Base-by-base conservation (phyloP, 2,113 vertebrate species). In the Romanogobio albipinnatus region DNA sequence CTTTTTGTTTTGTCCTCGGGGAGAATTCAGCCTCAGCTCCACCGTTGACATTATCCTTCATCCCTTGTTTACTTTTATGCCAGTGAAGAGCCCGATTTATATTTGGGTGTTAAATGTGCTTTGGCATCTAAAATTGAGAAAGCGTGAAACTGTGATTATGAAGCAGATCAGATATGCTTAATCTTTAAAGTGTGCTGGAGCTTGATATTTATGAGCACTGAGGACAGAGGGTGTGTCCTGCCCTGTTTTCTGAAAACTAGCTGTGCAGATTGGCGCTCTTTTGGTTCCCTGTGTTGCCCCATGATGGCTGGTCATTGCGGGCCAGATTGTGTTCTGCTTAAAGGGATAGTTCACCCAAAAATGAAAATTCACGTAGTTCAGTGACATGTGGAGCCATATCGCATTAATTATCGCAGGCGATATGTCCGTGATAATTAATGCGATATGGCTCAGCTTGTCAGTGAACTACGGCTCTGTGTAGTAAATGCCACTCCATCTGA, bases 231-330 rank as follows among this genome's bases (percentile, higher is more conserved):
- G 36, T 24, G 10, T 39, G 76, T 59, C 76, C 17, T 78, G 26
- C 33, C 76, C 51, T 61, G 22, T 78, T 78, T 61, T 61, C 11
- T 26, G 33, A 78, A 59, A 56, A 2, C 56, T 17, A 14, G 53
- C 76, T 45, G 76, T 39, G 76, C 76, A 81, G 43, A 19, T 81
- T 82, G 79, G 47, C 29, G 2, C 24, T 70, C 61, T 81, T 53
- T 45, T 70, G 62, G 79, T 39, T 81, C 39, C 62, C 26, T 53
- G 62, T 19, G 79, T 68, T 11, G 26, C 62, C 9, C 2, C 62
- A 5, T 56, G 47, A 51, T 70, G 62, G 43, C 61, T 70, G 19
- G 47, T 22, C 62, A 36, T 70, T 70, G 79, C 61, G n/a, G 47
- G 45, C 47, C 62, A 81, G 79, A 81, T 81, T n/a, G 62, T 39